phyloP scores from a whole-genome alignment of 1,140 invertebrate genomes.

The Lithobius niger region DNA sequence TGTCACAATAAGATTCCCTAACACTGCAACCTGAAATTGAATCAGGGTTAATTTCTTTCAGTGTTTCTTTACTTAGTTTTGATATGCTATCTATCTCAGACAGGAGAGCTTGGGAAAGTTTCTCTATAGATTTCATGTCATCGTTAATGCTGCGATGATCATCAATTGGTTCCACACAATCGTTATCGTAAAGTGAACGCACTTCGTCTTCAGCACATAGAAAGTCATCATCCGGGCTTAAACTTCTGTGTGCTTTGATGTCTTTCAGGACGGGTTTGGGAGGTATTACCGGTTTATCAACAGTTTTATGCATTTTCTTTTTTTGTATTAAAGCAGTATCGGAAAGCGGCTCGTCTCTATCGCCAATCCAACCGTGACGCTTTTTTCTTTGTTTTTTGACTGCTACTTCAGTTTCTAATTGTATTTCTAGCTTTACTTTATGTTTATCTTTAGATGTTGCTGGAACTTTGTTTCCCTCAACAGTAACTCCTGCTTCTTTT shows the following conservation, averaged over 20 bases:
- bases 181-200: too few relatives aligned
- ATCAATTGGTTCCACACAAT: too few relatives aligned
- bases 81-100: too few relatives aligned
- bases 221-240: neutral
- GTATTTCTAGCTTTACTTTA: neutral
- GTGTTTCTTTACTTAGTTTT: too few relatives aligned
- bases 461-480: neutral
- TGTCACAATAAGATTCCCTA: too few relatives aligned
- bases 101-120: too few relatives aligned
- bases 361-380: neutral
- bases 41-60: too few relatives aligned
- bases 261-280: neutral
- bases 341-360: constrained; percentile 1
- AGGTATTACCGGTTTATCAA: constrained; percentile 5
- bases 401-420: neutral
- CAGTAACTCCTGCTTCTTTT: neutral
- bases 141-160: too few relatives aligned
- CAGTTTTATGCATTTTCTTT: neutral
- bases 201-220: too few relatives aligned
- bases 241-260: neutral
- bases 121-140: too few relatives aligned
- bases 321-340: neutral
- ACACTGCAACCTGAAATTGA: too few relatives aligned
- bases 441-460: neutral
- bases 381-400: neutral